Evolutionary conservation across 1,140 invertebrate species (phyloP).

Genomic region (Brachionus sp.): DNA sequence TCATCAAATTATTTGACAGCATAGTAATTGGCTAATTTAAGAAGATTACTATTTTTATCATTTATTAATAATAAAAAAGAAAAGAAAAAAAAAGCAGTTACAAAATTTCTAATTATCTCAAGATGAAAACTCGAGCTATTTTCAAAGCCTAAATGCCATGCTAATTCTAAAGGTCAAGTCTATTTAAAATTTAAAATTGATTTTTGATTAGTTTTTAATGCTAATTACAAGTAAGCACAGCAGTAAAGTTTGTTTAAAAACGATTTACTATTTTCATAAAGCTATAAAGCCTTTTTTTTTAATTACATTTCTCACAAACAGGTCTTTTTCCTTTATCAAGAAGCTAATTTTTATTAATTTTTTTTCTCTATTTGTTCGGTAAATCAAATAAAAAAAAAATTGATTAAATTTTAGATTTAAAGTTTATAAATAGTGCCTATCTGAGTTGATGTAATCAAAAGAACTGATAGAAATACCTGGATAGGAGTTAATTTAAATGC

Average conservation of each 20-base stretch:
- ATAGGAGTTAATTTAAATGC: neutral
- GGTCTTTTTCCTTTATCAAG: neutral
- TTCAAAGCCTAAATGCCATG: neutral
- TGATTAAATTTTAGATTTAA: neutral
- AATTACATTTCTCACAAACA: neutral
- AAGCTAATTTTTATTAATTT: neutral
- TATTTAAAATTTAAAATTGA: neutral
- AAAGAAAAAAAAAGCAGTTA: neutral
- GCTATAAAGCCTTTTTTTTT: neutral
- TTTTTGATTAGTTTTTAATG: neutral
- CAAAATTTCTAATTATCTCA: neutral
- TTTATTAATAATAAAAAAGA: neutral
- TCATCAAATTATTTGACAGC: neutral
- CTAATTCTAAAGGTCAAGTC: neutral
- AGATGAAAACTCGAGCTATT: neutral
- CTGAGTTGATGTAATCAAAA: neutral
- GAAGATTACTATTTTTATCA: neutral
- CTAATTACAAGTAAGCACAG: neutral
- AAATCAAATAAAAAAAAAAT: neutral
- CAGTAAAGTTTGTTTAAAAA: neutral
- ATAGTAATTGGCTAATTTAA: neutral
- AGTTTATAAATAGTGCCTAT: neutral
- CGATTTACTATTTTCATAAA: neutral
- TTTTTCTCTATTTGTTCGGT: neutral
- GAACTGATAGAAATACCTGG: neutral